Base-by-base conservation (phyloP, 2,113 vertebrate species). In the Dascyllus trimaculatus region DNA sequence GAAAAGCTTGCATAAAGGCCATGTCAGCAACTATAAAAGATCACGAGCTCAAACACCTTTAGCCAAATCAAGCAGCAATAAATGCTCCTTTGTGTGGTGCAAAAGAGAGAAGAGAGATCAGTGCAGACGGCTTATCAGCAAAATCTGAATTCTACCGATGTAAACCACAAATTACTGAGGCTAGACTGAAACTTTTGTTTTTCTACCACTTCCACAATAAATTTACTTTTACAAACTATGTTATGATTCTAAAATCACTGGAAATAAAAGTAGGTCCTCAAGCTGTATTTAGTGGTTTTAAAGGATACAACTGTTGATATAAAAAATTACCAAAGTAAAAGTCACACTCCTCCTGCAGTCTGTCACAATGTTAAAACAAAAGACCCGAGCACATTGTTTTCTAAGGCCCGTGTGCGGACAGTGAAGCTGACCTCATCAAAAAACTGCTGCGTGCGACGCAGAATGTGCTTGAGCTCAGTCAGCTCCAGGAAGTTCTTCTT, bases 401-500 rank as follows among this genome's bases (percentile, higher is more conserved):
- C 10, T 9, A 19, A 22, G 40, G 25, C 13, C 53, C 40, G 5
- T 10, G 3, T 40, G 24, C 46, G 15, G 48, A 35, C 19, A 58
- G 6, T 59, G 1, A 4, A 2, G 64, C 96, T 95, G 95, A 99
- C 98, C 97, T 99, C 98, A 80, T 99, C 96, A 80, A 99, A 99
- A 94, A 99, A 99, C 81, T 99, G 98, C 85, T 99, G 98, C 7
- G 97, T 99, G 92, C 98, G 98, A 25, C 97, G 96, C 86, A 99
- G 95, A 84, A 99, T 99, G 92, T 97, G 98, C 85, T 99, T 99
- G 89, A 99, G 95, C 91, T 99, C 98, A 0, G 97, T 99, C 90
- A 99, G 91, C 78, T 99, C 98, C 89, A 99, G 93, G 91, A 99
- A 99, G 91, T 99, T 99, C 88, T 95, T 97, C 94, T 99, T 99